Conservation (phyloP, 2,888 invertebrate species). For the Hirtodrosophila duncani region DNA sequence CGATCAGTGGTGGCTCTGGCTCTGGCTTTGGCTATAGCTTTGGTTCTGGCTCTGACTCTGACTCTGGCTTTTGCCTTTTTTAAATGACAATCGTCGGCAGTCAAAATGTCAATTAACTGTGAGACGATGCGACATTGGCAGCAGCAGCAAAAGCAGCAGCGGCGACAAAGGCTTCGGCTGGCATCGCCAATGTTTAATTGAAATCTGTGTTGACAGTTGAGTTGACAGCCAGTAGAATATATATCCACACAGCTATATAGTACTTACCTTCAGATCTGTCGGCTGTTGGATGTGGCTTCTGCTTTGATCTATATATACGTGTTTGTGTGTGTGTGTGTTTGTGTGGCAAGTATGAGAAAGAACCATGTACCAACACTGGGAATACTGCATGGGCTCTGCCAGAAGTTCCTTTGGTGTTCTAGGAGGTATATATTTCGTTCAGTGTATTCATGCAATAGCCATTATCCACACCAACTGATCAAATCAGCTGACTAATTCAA, state of each 20-base stretch:
- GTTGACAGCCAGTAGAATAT: too few species aligned
- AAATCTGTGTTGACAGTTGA: slow-evolving; percentile 4
- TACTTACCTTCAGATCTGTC: slow-evolving; percentile 17
- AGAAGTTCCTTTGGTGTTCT: too few species aligned
- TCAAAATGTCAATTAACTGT: slow-evolving; percentile 69
- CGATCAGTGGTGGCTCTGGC: slow-evolving; percentile 1
- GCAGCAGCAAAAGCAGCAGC: background rate
- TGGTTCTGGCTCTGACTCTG: slow-evolving; percentile 17
- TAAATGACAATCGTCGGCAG: slow-evolving; percentile 69
- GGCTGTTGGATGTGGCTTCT: slow-evolving; percentile 13
- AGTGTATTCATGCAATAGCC: too few species aligned
- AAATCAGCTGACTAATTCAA: too few species aligned
- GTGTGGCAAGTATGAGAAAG: too few species aligned
- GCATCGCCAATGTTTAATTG: slow-evolving; percentile 1
- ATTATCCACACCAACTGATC: too few species aligned
- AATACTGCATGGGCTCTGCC: too few species aligned
- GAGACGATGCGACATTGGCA: slow-evolving; percentile 50
- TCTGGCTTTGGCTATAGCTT: slow-evolving; percentile 19
- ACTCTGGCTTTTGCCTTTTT: slow-evolving; percentile 17
- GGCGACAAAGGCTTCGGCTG: slow-evolving; percentile 25
- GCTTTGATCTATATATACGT: background rate
- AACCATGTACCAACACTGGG: too few species aligned
- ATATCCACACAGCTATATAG: too few species aligned
- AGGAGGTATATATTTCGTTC: too few species aligned
- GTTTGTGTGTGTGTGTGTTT: too few species aligned